phyloP scores from a whole-genome alignment of 2,888 invertebrate species.

The Mimas tiliae region DNA sequence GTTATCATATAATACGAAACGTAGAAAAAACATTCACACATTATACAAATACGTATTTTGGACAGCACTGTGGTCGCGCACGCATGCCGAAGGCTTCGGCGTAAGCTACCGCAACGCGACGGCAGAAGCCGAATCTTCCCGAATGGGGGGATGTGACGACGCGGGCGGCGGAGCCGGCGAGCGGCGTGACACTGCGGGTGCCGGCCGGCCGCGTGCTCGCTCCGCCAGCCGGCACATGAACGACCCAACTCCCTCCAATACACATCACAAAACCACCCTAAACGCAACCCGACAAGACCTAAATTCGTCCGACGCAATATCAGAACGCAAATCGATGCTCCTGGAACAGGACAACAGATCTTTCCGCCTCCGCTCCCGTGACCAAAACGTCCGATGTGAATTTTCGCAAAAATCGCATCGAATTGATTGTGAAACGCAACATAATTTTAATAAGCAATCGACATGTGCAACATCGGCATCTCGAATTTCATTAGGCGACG shows the following conservation, averaged over 20 bases:
- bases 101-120: slow-evolving; percentile 73
- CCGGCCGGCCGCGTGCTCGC: slow-evolving; percentile 72
- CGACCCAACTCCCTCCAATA: slow-evolving; percentile 57
- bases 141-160: slow-evolving; percentile 45
- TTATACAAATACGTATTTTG: slow-evolving; percentile 19
- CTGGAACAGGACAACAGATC: slow-evolving; percentile 80
- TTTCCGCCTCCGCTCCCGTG: slow-evolving; percentile 76
- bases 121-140: slow-evolving; percentile 56
- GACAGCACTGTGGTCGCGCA: slow-evolving; percentile 30
- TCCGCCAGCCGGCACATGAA: slow-evolving; percentile 58
- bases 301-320: slow-evolving; percentile 37
- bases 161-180: slow-evolving; percentile 68
- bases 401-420: slow-evolving; percentile 62
- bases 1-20: slow-evolving; percentile 37
- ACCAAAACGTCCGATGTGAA: slow-evolving; percentile 58
- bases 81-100: slow-evolving; percentile 44
- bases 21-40: slow-evolving; percentile 44
- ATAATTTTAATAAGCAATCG: slow-evolving; percentile 65
- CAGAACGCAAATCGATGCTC: slow-evolving; percentile 78
- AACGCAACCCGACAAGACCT: slow-evolving; percentile 40
- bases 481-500: slow-evolving; percentile 61
- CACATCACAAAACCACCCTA: slow-evolving; percentile 46
- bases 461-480: slow-evolving; percentile 49
- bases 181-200: slow-evolving; percentile 80
- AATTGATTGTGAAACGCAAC: slow-evolving; percentile 58